These are phyloP conservation scores for Argyrosomus japonicus DNA, from an alignment of 2,113 vertebrate genomes.

Conservation along the genomic window DNA sequence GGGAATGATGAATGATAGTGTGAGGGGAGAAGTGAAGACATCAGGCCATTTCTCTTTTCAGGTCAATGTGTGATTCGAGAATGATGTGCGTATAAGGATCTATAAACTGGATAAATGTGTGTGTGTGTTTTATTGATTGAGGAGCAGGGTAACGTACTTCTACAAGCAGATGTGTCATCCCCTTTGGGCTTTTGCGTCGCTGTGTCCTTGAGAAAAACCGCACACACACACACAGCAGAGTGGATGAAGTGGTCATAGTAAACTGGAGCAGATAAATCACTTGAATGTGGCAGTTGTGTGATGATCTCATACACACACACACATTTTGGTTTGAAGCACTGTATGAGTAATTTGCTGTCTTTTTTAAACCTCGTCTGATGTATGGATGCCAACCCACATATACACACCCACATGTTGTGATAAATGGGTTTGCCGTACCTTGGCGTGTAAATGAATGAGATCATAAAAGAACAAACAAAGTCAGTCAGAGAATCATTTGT, in stretches of 20 bases:
- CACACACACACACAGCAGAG: slow-evolving; percentile 8
- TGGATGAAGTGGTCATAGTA: background rate
- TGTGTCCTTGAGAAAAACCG: slow-evolving; percentile 29
- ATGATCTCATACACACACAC: background rate
- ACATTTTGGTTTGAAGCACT: slow-evolving; percentile 5
- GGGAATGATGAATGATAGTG: slow-evolving; percentile 2
- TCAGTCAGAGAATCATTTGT: background rate
- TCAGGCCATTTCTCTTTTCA: background rate
- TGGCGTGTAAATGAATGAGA: background rate
- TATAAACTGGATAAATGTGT: background rate
- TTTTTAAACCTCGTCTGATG: background rate
- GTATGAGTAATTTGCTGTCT: background rate
- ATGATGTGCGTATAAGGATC: background rate
- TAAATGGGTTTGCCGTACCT: background rate
- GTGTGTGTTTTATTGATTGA: slow-evolving; percentile 17
- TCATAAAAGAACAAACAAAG: background rate
- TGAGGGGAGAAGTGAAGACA: background rate
- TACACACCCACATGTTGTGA: background rate
- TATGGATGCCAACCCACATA: background rate
- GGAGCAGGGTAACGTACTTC: background rate
- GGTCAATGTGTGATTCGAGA: background rate
- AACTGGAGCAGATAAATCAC: slow-evolving; percentile 27
- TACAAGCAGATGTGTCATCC: background rate
- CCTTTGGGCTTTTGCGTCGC: background rate
- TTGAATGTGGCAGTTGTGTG: background rate